Evolutionary conservation across 2,113 vertebrate genomes (phyloP).

Genomic region (Tiliqua scincoides): DNA sequence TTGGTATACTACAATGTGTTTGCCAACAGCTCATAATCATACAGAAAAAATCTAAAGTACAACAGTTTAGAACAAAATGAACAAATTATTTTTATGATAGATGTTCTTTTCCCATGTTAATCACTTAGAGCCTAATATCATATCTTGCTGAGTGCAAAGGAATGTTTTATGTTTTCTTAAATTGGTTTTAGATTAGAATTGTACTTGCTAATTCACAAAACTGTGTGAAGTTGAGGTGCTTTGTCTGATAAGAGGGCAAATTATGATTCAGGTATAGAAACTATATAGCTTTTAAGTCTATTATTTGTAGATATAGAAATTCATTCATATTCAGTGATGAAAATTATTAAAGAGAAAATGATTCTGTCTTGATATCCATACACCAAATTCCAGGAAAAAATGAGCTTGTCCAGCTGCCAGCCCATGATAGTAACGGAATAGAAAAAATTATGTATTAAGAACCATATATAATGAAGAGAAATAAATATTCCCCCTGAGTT

Average conservation of each 20-base stretch:
- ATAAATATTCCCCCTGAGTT: neutral
- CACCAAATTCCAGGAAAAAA: neutral
- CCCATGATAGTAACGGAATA: neutral
- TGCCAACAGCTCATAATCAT: neutral
- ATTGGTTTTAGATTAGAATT: slow-evolving; percentile 27
- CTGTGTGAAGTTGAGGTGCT: neutral
- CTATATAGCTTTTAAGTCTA: slow-evolving; percentile 4
- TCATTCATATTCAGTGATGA: slow-evolving; percentile 9
- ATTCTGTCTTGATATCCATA: slow-evolving; percentile 3
- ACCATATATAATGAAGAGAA: neutral
- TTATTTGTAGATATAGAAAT: neutral
- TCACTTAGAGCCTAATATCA: neutral
- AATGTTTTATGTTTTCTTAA: slow-evolving; percentile 16
- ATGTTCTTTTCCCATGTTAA: neutral
- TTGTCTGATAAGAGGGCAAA: neutral
- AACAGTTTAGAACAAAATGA: slow-evolving; percentile 3
- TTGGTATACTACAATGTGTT: neutral
- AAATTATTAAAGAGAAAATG: slow-evolving; percentile 27
- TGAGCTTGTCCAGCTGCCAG: neutral
- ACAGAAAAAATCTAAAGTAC: neutral
- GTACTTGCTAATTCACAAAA: neutral
- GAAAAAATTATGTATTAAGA: neutral
- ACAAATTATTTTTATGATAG: neutral
- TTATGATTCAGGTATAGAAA: neutral
- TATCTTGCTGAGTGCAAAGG: neutral